Evolutionary conservation across 2,113 vertebrate species (phyloP).

Genomic region (Gymnarchus niloticus): DNA sequence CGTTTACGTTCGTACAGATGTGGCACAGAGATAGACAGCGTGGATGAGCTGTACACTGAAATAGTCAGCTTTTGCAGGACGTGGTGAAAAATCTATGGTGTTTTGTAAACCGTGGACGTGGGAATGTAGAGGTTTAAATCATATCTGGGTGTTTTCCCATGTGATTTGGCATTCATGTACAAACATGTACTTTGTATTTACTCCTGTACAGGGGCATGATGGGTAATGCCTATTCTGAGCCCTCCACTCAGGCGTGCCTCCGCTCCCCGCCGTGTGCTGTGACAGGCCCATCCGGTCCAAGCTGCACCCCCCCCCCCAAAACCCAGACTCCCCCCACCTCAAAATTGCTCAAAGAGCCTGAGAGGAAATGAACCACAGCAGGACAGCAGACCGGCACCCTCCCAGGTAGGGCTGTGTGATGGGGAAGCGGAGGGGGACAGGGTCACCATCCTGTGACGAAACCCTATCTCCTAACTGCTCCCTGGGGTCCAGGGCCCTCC

Average conservation of each 20-base stretch:
- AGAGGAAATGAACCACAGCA: constrained; percentile 7
- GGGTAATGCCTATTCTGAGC: background rate
- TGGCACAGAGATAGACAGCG: background rate
- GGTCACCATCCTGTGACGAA: constrained; percentile 12
- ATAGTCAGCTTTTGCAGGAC: too few relatives aligned
- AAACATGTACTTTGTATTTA: background rate
- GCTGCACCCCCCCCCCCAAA: background rate
- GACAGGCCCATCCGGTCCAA: background rate
- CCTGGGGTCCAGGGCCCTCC: background rate
- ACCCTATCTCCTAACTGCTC: background rate
- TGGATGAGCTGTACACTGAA: too few relatives aligned
- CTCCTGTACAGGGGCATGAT: background rate
- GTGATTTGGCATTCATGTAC: background rate
- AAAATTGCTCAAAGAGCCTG: background rate
- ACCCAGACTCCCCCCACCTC: background rate
- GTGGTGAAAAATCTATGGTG: too few relatives aligned
- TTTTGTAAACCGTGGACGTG: background rate
- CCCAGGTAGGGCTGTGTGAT: background rate
- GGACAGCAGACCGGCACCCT: background rate
- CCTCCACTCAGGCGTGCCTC: background rate
- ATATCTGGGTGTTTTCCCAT: background rate
- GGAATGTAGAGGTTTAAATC: background rate
- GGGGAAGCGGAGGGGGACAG: background rate
- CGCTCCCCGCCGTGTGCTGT: background rate
- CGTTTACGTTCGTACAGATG: background rate